A percentile compares a stretch with the other conserved stretches of the same genome.
Conservation (phyloP, 2,113 vertebrate genomes). For the Chaetura pelagica region DNA sequence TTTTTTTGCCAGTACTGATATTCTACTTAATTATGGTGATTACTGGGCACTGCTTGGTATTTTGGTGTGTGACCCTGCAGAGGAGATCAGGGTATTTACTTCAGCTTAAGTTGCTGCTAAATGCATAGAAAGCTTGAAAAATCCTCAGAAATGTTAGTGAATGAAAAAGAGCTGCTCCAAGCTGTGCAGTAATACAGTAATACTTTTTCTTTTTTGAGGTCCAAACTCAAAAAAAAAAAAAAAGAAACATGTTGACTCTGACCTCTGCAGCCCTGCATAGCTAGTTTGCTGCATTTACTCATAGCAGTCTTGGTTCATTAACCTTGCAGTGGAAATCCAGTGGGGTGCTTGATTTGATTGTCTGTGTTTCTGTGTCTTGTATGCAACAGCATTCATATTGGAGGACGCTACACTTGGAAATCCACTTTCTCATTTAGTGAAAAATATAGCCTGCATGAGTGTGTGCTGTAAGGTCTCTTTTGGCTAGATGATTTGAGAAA, state of each 20-base stretch:
- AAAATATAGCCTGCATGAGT: rapidly evolving
- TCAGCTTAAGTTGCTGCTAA: neutral
- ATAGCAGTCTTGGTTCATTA: neutral
- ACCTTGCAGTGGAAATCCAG: neutral
- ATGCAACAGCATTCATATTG: neutral
- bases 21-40: neutral
- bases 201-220: neutral
- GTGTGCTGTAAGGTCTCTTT: neutral
- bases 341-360: neutral
- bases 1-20: neutral
- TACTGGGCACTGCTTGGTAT: neutral
- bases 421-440: neutral
- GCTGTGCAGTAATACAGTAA: neutral
- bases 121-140: neutral
- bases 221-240: neutral
- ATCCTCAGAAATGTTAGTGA: neutral
- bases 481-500: neutral
- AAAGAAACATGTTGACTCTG: rapidly evolving
- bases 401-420: neutral
- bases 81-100: neutral
- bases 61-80: neutral
- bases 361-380: neutral
- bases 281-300: neutral
- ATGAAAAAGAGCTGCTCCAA: neutral
- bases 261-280: neutral